Base-by-base conservation (phyloP, 2,113 vertebrate species). In the Suricata suricatta region DNA sequence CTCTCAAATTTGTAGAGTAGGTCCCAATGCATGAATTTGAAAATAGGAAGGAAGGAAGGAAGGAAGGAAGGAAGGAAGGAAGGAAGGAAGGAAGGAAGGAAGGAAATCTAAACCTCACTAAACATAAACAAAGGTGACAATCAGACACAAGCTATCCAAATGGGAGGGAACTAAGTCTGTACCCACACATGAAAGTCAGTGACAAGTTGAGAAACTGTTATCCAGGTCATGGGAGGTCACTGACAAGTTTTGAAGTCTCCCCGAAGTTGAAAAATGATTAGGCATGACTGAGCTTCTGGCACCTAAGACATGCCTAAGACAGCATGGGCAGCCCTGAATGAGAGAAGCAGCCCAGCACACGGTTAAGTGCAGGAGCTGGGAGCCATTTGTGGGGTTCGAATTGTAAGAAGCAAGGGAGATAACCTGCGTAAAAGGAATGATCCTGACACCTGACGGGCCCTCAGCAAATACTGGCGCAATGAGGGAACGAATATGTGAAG, bases 131-230 rank as follows among this genome's bases (percentile, higher is more conserved):
- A 81, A 96, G 71, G 71, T 60, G 90, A 68, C 74, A 38, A 63
- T 23, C 74, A 21, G 8, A 27, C 29, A 44, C 21, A 38, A 8
- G 64, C 29, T 88, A 13, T 76, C 54, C 10, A 92, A 89, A 83
- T 3, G 41, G 74, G 94, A 93, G 86, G n/a, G 84, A 80, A 77
- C 33, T 60, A 82, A 92, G 47, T 47, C 86, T 54, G 21, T 21
- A 31, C n/a, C 95, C 79, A 69, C 41, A 47, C 0, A 4, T 27
- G 66, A 94, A 84, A 95, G 57, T 88, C 68, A 96, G 87, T 64
- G 57, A 90, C 87, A 93, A 93, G 88, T 35, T 72, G 89, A 96
- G 87, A 96, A 97, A 83, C 66, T 93, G 79, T 87, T 88, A 60
- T 44, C 9, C 57, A 68, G 97, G 74, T 94, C 95, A 84, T 4